Conservation (phyloP, 2,888 invertebrate genomes). For the Tupiocoris notatus region DNA sequence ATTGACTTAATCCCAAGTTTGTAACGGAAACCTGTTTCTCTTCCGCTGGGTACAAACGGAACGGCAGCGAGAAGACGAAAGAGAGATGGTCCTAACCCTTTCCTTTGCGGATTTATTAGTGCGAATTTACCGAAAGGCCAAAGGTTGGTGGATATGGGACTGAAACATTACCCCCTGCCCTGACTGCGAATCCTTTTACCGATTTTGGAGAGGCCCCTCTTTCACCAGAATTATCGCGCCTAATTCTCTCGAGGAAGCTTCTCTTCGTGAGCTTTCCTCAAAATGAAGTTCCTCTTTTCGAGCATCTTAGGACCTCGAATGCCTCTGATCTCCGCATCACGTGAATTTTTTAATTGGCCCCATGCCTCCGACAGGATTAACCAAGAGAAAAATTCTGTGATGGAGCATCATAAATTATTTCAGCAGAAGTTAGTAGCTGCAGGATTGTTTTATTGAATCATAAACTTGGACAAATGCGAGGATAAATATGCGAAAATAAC, state of each 20-base stretch:
- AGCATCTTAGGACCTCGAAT: not conserved
- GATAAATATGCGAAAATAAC: no score
- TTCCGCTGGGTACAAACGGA: conserved; percentile 9
- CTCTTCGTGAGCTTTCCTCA: not conserved
- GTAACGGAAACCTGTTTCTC: conserved; percentile 23
- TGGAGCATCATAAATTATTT: no score
- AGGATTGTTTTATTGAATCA: no score
- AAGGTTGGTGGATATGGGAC: conserved; percentile 10
- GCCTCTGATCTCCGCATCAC: not conserved
- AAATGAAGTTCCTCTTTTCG: not conserved
- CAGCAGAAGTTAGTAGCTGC: no score
- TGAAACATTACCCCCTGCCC: not conserved
- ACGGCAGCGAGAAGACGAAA: no score
- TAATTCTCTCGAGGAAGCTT: not conserved
- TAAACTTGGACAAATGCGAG: no score
- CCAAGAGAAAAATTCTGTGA: no score
- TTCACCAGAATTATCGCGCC: conserved; percentile 1
- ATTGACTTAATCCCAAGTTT: conserved; percentile 24
- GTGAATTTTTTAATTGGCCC: not conserved
- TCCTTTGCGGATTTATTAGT: not conserved
- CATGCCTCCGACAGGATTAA: no score
- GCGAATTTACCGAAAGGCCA: conserved; percentile 23
- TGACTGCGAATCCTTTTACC: no score
- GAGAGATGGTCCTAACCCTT: not conserved
- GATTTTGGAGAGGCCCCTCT: not conserved